Evolutionary conservation across 2,797 vertebrate species (phyloP), one percentile per base, ranked within the genome.

Genomic region (Chelmon rostratus): DNA sequence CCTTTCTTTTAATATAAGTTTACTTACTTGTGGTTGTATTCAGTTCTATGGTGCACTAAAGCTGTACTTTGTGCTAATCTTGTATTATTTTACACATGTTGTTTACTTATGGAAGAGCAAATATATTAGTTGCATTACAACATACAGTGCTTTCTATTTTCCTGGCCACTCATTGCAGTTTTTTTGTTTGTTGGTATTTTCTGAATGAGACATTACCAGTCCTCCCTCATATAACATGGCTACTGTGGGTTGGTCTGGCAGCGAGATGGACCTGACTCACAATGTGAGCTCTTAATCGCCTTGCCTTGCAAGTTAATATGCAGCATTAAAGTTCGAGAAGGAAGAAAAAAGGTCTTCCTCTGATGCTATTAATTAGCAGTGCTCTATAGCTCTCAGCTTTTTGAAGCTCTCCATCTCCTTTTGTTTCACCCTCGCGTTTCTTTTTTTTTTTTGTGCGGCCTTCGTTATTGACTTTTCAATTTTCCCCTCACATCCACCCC

Each of bases 401-500:
- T 92, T 94, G 88, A 94, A 93, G 91, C 87, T 85, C 78, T 87
- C 83, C 81, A 62, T 92, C 87, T 93, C 89, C 90, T 93, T 92
- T 94, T 93, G 89, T 94, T 92, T 91, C 66, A 49, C 67, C 82
- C 85, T 84, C 74, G 83, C 67, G 75, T 79, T 76, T 82, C 68
- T 76, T 61, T 59, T 76, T 76, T 28, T 54, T 73, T 85, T 90
- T 86, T 84, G 67, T 71, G 42, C 72, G 79, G 81, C 85, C 88
- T 88, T 88, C 37, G 16, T 91, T 95, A 96, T 96, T 95, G 95
- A 95, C 94, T 94, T 95, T 95, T 92, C 94, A 94, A 93, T 95
- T 94, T 94, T 93, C 84, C 85, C 89, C 91, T 93, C 86, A 68
- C 90, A 93, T 89, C 88, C 93, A 90, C 89, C 90, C 88, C 80